Percentiles rank a stretch among this genome's conserved stretches.
These are phyloP conservation scores for Danio tinwini DNA, from an alignment of 2,797 vertebrate species.

Conservation along the genomic window DNA sequence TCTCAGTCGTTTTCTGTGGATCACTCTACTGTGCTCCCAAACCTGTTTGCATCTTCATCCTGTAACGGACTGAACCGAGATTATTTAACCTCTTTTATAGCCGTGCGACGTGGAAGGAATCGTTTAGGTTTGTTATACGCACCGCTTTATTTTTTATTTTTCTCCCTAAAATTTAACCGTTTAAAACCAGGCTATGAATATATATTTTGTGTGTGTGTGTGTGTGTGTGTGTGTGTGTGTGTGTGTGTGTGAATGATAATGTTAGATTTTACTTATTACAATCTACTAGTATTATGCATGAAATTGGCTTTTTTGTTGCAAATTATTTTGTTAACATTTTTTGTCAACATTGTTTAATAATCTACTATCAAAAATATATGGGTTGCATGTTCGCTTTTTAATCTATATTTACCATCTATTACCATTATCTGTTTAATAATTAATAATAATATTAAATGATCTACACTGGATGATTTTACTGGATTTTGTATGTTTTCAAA, in stretches of 20 bases:
- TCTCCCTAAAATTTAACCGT: not conserved
- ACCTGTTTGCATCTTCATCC: constrained; percentile 38
- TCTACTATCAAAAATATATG: not conserved
- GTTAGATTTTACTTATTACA: not conserved
- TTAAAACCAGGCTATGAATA: not conserved
- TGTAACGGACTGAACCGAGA: constrained; percentile 54
- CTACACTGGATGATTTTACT: not conserved
- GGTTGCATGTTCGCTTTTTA: not conserved
- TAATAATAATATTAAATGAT: not conserved
- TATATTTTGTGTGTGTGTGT: too few relatives aligned
- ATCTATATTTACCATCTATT: not conserved
- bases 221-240: too few relatives aligned
- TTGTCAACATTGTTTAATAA: not conserved
- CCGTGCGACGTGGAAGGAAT: constrained; percentile 54
- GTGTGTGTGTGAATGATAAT: not conserved
- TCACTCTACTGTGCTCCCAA: constrained; percentile 9
- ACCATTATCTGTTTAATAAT: constrained; percentile 25
- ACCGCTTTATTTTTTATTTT: constrained; percentile 17
- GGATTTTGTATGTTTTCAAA: not conserved
- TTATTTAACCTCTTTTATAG: constrained; percentile 27
- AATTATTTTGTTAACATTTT: not conserved
- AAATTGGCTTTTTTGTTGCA: not conserved
- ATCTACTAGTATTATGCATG: not conserved
- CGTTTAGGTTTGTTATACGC: constrained; percentile 66
- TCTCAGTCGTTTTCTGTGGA: constrained; percentile 41